Evolutionary conservation across 2,888 invertebrate genomes (phyloP).

Genomic region (Chydorus sphaericus): DNA sequence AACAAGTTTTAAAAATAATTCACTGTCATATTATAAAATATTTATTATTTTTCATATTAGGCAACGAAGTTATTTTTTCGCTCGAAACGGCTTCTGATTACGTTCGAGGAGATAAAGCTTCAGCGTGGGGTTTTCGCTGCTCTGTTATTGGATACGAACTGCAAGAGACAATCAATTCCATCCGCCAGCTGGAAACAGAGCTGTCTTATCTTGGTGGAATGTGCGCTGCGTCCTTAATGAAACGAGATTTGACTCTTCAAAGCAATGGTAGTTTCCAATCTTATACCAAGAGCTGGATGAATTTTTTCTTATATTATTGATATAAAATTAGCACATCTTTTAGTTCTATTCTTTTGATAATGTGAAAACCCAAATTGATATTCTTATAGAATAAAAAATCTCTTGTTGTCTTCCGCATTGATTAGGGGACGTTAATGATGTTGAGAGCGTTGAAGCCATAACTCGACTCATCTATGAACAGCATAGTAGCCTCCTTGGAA

Average conservation of each 20-base stretch:
- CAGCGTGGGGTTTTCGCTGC: conserved; percentile 66
- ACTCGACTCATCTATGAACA: conserved; percentile 27
- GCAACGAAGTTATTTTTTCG: conserved; percentile 87
- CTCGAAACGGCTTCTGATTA: conserved; percentile 92
- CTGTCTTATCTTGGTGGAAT: conserved; percentile 77
- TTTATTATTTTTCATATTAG: conserved; percentile 29
- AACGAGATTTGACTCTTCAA: conserved; percentile 59
- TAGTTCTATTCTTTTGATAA: no score
- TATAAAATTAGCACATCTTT: no score
- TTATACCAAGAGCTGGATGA: no score
- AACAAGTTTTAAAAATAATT: conserved; percentile 9
- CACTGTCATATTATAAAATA: neutral
- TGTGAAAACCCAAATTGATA: no score
- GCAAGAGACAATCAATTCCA: conserved; percentile 30
- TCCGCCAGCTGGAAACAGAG: conserved; percentile 73
- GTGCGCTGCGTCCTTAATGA: conserved; percentile 79
- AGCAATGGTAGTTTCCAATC: no score
- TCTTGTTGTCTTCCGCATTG: conserved; percentile 7
- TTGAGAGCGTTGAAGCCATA: conserved; percentile 58
- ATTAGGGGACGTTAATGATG: conserved; percentile 41
- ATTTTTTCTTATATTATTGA: no score
- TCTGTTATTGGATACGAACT: conserved; percentile 56
- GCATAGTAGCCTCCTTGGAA: conserved; percentile 63
- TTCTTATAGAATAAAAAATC: conserved; percentile 12
- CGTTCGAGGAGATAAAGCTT: conserved; percentile 68